Evolutionary conservation across 2,888 invertebrate genomes (phyloP), one percentile per base, ranked within the genome.

Genomic region (Hyalella azteca): DNA sequence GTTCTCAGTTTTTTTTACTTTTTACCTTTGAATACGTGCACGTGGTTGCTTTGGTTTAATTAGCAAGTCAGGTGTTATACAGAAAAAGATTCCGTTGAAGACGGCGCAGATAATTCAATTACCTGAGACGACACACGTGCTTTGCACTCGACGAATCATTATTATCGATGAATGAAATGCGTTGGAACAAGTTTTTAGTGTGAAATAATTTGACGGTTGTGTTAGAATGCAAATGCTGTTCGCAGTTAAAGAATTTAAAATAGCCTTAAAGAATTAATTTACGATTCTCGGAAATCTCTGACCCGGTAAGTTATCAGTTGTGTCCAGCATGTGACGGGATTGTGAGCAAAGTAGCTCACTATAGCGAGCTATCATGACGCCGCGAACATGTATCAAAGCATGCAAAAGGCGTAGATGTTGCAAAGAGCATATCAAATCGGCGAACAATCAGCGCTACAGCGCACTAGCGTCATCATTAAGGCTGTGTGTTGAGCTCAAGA

Each of bases 371-470:
- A 66, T 66, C 66, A 66, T 36, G 66, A 36, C n/a, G 66, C 36
- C n/a, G 19, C 66, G 29, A 66, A 66, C 66, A 66, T 66, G 66
- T 66, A 66, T 66, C 66, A 66, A 66, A 66, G 66, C 32, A 29
- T 66, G 36, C 66, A 66, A 66, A 66, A 66, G 66, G 66, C 66
- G 66, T 66, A 66, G 32, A 66, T 66, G 66, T 66, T 66, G 66
- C 32, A 29, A 66, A 36, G 36, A 66, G 66, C 66, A 66, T 66
- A 66, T 66, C 66, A 66, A 66, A 66, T 66, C 36, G 66, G 66
- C 66, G 36, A 66, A 66, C 66, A 66, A 66, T 66, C 66, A 66
- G 66, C 36, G 66, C 66, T n/a, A 66, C 66, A 66, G 36, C 66
- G 36, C 66, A 36, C 36, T 66, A 66, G 66, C 66, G 66, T 66